Evolutionary conservation across 2,888 invertebrate species (phyloP), one percentile per base, ranked within the genome.

Genomic region (Hypena proboscidalis): DNA sequence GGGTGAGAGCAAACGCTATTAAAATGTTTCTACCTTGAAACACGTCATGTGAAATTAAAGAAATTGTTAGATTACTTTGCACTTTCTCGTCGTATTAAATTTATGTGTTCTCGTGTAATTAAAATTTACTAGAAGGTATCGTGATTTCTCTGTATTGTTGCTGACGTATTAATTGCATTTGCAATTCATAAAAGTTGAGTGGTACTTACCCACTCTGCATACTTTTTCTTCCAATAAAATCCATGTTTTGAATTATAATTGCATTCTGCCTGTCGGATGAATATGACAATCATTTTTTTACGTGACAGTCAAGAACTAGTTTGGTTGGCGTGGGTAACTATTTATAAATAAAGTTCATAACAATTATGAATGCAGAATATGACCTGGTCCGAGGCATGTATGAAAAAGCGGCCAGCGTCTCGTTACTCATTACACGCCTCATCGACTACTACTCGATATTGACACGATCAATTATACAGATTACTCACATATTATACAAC

Each of bases 361-460:
- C 23, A 33, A 47, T 42, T 47, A 42, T 17, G 9, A 47, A 63
- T 58, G 39, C 44, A 38, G 35, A 48, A 51, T 38, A 38, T 59
- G 44, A 63, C 47, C 51, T 51, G 44, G 32, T 58, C 34, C 37
- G 42, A 67, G 45, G 37, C 13, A 35, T 48, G 48, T 59, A 49
- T 61, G 58, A 72, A 72, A 57, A 70, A 62, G 55, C 59, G 50
- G 52, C 22, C 55, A 66, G 54, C 52, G 48, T 58, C 58, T 67
- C 44, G 60, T 62, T 62, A 47, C 53, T 46, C 39, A 57, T 70
- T 72, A 67, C 57, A 70, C 63, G 67, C 43, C 43, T 35, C 55
- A 62, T 61, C 48, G 37, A 58, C 62, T 62, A 48, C 55, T 60
- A 58, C 59, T 58, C 43, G 39, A 44, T 57, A 63, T 59, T 62